Evolutionary conservation across 2,113 vertebrate genomes (phyloP).

Genomic region (Lasiurus cinereus): DNA sequence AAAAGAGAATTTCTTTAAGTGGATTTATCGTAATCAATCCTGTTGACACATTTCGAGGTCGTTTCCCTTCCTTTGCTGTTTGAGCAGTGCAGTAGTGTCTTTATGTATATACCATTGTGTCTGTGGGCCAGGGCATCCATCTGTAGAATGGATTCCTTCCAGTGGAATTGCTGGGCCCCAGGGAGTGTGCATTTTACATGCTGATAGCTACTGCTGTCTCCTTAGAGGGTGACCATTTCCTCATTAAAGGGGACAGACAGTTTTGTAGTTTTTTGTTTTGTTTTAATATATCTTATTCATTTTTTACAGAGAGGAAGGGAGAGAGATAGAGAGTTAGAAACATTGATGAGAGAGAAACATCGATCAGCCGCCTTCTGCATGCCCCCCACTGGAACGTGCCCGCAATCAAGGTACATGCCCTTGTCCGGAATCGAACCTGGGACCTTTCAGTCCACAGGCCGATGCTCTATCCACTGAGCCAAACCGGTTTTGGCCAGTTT

Average conservation of each 20-base stretch:
- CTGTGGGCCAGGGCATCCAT: not conserved
- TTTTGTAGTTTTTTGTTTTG: too few relatives aligned
- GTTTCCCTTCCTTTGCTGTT: not conserved
- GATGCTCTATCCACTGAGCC: too few relatives aligned
- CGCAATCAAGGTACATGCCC: too few relatives aligned
- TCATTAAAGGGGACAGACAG: not conserved
- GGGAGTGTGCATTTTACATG: not conserved
- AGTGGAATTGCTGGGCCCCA: not conserved
- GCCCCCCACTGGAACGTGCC: too few relatives aligned
- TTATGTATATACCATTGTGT: not conserved
- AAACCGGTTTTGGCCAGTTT: too few relatives aligned
- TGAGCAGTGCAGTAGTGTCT: not conserved
- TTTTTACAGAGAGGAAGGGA: too few relatives aligned
- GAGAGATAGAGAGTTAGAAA: too few relatives aligned
- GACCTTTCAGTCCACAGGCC: too few relatives aligned
- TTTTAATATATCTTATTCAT: too few relatives aligned
- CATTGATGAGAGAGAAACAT: too few relatives aligned
- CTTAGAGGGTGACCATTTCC: not conserved
- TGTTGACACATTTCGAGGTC: not conserved
- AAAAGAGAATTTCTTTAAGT: slow-evolving; percentile 53
- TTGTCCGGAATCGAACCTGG: too few relatives aligned
- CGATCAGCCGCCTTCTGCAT: too few relatives aligned
- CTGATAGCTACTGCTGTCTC: not conserved
- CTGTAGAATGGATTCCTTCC: not conserved
- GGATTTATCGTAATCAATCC: not conserved